phyloP scores from a whole-genome alignment of 2,113 vertebrate genomes.

The Crotalus viridis region DNA sequence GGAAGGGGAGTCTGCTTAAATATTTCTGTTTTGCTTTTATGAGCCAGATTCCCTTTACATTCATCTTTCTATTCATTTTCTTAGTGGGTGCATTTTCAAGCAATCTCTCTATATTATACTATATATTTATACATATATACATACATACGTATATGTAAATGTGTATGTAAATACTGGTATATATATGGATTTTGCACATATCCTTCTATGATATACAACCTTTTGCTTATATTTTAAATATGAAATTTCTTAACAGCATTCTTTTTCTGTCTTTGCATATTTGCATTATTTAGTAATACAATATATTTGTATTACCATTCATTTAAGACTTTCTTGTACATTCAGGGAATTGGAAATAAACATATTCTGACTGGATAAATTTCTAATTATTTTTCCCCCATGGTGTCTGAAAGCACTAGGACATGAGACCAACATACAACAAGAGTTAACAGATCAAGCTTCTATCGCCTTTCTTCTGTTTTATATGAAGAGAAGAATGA shows the following conservation, averaged over 20 bases:
- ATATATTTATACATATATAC: background rate
- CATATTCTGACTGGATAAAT: background rate
- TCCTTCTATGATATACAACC: background rate
- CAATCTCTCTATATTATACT: background rate
- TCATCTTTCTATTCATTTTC: background rate
- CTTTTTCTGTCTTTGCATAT: background rate
- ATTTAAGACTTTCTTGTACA: background rate
- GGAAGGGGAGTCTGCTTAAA: background rate
- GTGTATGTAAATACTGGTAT: too few relatives aligned
- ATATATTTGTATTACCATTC: background rate
- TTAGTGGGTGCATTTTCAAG: background rate
- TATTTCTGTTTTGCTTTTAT: background rate
- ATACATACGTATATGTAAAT: too few relatives aligned
- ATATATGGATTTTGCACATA: background rate
- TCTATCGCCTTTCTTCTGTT: background rate
- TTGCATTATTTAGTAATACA: background rate
- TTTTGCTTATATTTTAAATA: background rate
- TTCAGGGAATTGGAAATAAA: background rate
- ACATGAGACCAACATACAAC: background rate
- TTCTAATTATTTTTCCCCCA: background rate
- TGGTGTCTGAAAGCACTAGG: background rate
- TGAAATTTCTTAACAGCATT: background rate
- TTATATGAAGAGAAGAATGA: background rate
- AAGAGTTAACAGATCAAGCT: background rate
- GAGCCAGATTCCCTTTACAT: background rate